Evolutionary conservation across 2,888 invertebrate species (phyloP).

Genomic region (Alloscopus bannaensis): DNA sequence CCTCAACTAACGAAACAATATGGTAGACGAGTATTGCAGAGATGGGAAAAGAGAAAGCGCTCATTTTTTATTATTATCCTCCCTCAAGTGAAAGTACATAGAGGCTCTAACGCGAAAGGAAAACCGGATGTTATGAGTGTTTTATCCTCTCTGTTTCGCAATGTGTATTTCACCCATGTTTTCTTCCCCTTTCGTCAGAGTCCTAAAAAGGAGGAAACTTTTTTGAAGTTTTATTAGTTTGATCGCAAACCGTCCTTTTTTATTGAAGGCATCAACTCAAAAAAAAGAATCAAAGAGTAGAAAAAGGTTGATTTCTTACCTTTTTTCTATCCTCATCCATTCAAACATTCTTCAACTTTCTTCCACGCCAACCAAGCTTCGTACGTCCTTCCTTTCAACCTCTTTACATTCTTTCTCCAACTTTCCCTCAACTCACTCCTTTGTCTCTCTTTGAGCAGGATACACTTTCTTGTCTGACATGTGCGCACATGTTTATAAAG

Average conservation of each 20-base stretch:
- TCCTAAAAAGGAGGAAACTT: conserved; percentile 5
- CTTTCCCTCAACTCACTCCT: background rate
- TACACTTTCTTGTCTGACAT: background rate
- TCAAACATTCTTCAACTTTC: conserved; percentile 29
- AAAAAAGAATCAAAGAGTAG: conserved; percentile 45
- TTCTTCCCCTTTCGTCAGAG: background rate
- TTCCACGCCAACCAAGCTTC: background rate
- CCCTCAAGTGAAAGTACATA: too few relatives aligned
- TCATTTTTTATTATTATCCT: too few relatives aligned
- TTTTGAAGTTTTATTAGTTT: conserved; percentile 60
- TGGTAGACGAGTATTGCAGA: too few relatives aligned
- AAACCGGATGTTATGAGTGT: too few relatives aligned
- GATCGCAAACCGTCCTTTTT: conserved; percentile 49
- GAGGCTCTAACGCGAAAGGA: too few relatives aligned
- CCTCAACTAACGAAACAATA: too few relatives aligned
- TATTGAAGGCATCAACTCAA: conserved; percentile 44
- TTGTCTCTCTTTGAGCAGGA: conserved; percentile 8
- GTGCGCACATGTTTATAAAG: too few relatives aligned
- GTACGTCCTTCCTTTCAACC: background rate
- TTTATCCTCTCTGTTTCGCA: too few relatives aligned
- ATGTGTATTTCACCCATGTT: background rate
- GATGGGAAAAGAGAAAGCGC: too few relatives aligned
- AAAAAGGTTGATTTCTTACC: conserved; percentile 54
- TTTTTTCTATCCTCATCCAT: conserved; percentile 14
- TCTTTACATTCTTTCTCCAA: background rate